Percentiles rank a stretch among this genome's conserved stretches.
Conservation (phyloP, 2,888 invertebrate species). For the Micoletzkya japonica region DNA sequence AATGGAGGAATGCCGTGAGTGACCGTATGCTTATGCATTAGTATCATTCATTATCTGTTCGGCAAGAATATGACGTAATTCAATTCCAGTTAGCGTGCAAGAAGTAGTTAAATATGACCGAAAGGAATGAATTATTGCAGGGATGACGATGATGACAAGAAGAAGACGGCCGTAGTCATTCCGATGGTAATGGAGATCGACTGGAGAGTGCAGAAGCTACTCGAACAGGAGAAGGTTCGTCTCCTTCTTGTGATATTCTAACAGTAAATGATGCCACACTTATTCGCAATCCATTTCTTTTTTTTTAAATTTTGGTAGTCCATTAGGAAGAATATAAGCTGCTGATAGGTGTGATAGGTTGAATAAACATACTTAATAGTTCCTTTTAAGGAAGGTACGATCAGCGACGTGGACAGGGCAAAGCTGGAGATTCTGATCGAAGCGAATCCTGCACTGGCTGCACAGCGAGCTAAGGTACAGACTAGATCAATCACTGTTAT, state of each 20-base stretch:
- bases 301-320: too few species aligned
- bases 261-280: too few species aligned
- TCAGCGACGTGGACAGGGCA: slow-evolving; percentile 43
- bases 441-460: slow-evolving; percentile 18
- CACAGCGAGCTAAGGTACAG: slow-evolving; percentile 16
- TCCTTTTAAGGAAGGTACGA: slow-evolving; percentile 25
- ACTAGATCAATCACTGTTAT: too few species aligned
- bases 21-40: neutral
- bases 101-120: neutral
- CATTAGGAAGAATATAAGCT: too few species aligned
- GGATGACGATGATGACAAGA: slow-evolving; percentile 34
- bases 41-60: neutral
- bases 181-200: slow-evolving; percentile 49
- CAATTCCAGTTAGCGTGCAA: neutral
- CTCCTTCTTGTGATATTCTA: neutral
- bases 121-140: slow-evolving; percentile 33
- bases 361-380: too few species aligned
- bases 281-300: too few species aligned
- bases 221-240: slow-evolving; percentile 41
- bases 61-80: neutral
- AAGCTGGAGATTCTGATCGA: slow-evolving; percentile 40
- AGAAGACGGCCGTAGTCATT: slow-evolving; percentile 40
- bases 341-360: too few species aligned
- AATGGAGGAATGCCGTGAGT: slow-evolving; percentile 42
- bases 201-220: slow-evolving; percentile 44